Base-by-base conservation (phyloP, 2,113 vertebrate species). In the Lamprologus callipterus region DNA sequence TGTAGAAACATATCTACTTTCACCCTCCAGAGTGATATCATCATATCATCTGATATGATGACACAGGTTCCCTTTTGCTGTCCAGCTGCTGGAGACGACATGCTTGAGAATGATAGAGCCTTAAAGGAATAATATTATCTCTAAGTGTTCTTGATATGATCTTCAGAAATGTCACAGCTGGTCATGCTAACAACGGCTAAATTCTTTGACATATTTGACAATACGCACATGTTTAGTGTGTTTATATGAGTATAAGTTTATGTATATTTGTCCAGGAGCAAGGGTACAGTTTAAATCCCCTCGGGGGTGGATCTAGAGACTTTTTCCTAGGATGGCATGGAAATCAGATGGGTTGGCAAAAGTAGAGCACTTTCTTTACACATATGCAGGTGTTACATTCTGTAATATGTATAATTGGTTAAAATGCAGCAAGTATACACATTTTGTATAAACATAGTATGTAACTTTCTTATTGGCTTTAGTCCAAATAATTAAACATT, bases 271-370 rank as follows among this genome's bases (percentile, higher is more conserved):
- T 65, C 31, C 60, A 65, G 9, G 58, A 35, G 58, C 58, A 63
- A 63, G 31, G 6, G 17, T 35, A 65, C 33, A 65, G 60, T 65
- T 37, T 65, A 0, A 65, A 65, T 37, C 2, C 10, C 33, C 60
- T 12, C 3, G 0, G 6, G 2, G 60, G 1, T 65, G 60, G 6
- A n/a, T 37, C 6, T n/a, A 65, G 60, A 65, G 3, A 65, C 60
- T 37, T 65, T 65, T 65, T 65, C 33, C 19, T 65, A 37, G 33
- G 6, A 33, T 37, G 10, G 0, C 3, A n/a, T 65, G 31, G 31
- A 65, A 37, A 37, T 37, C 19, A n/a, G 0, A n/a, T 37, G 58
- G 58, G 28, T 0, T 63, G 58, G 58, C 33, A 65, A 65, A 37
- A 0, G 37, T 37, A 5, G 33, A 65, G 19, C 0, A 1, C 17